Evolutionary conservation across 2,888 invertebrate species (phyloP).

Genomic region (Cantharis lateralis): DNA sequence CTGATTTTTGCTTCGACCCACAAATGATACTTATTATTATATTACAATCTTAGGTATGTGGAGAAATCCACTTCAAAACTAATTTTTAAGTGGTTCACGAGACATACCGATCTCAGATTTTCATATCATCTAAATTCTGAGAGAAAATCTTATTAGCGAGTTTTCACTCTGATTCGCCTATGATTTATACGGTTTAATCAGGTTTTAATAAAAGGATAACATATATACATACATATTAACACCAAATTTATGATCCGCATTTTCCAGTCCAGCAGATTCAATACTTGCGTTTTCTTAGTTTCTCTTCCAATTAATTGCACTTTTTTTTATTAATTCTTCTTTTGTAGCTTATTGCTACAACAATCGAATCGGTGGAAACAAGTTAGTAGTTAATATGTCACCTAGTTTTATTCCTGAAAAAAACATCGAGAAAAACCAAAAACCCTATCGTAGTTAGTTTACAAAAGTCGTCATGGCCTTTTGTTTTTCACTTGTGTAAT

Average conservation of each 20-base stretch:
- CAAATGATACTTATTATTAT: constrained; percentile 38
- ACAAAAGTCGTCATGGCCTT: neutral
- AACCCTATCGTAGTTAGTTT: neutral
- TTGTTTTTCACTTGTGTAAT: neutral
- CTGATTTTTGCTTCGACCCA: constrained; percentile 51
- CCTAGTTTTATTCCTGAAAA: neutral
- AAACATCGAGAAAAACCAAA: neutral
- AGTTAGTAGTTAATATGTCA: neutral
- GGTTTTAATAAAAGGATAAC: neutral
- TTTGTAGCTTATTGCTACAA: neutral
- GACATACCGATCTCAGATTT: neutral
- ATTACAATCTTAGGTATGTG: neutral
- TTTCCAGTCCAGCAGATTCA: neutral
- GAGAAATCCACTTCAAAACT: neutral
- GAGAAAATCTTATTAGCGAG: neutral
- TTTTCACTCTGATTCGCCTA: neutral
- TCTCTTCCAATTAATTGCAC: neutral
- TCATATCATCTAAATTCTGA: neutral
- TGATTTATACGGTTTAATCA: neutral
- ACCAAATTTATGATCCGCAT: neutral
- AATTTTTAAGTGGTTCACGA: neutral
- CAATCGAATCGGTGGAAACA: neutral
- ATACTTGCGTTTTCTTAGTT: neutral
- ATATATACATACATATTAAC: neutral
- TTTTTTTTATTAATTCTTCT: neutral